Evolutionary conservation across 2,888 invertebrate species (phyloP), one percentile per base, ranked within the genome.

Genomic region (Ernsta delagoae): DNA sequence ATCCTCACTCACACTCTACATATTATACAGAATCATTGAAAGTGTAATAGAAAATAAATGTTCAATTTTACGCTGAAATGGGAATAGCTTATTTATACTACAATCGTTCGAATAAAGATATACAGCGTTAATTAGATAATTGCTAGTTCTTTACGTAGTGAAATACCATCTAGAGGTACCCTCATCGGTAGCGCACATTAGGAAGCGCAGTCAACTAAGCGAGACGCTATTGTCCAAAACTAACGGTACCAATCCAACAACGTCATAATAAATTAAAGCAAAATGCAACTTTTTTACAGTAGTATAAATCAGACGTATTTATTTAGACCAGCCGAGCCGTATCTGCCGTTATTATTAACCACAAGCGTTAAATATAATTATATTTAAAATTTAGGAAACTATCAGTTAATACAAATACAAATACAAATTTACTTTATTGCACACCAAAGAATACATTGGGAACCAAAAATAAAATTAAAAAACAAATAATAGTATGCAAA

Each of bases 191-290:
- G 41, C 56, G 43, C 57, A 65, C 70, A 71, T 71, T 73, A 74
- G 53, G 12, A 9, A 36, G 71, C 53, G 64, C 63, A 72, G 57
- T 69, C 75, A 70, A 71, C 79, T 76, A 75, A 79, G 75, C 83
- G 79, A 74, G 74, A 78, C 81, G 73, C 70, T 75, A 78, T 80
- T 79, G 82, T 80, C 77, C 75, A 77, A 80, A 83, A 79, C 73
- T 76, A 81, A 74, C 79, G 72, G 78, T 76, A 76, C 43, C 43
- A 1, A 43, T 69, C 71, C 67, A 71, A 74, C 68, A 67, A 11
- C 66, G 53, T 60, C 60, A 59, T 34, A 56, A 57, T 57, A 45
- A 50, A 59, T 65, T 50, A 65, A 11, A 41, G 50, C 59, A 50
- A 65, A 50, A 59, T 59, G 39, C 41, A 39, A 31, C 31, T n/a